Base-by-base conservation (phyloP, 2,888 invertebrate genomes). In the Drosophila seclusa region DNA sequence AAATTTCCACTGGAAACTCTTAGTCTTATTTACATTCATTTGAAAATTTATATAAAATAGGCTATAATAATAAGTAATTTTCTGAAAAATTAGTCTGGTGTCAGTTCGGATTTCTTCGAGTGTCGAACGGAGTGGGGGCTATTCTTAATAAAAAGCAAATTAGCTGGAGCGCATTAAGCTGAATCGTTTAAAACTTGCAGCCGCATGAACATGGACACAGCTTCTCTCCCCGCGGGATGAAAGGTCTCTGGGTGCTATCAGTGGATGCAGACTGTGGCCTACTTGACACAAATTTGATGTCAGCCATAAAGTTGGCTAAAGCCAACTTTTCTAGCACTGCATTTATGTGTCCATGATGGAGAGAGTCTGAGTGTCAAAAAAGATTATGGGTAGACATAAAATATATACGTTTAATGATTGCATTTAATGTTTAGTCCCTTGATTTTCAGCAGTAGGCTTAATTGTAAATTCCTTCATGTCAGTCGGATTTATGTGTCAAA, bases 141-240 rank as follows among this genome's bases (percentile, higher is more conserved):
- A 71, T 72, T 73, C 73, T 78, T 78, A 87, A 85, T 89, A 85
- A 82, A 84, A 89, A 78, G 62, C 62, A 85, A 85, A 85, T 89
- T 85, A 80, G 88, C 85, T 80, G 65, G 69, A 76, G 80, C 82
- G 74, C 87, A 85, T 82, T 82, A 78, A 89, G 67, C 68, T 87
- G 70, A 75, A 85, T 80, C 62, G 53, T 61, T 59, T 66, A 61
- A 52, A 61, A 62, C 61, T 40, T 71, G 61, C 68, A 73, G 53
- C 50, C 53, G 45, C 38, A 50, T 24, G 38, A 70, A 38, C 34
- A 63, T 38, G n/a, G 18, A 45, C 42, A 32, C 31, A 4, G 45
- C 24, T 4, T 45, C 54, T 10, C 13, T 45, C 0, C n/a, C 38
- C 29, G 27, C 38, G 13, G 36, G 18, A 24, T 38, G 11, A 40